Percentiles rank a stretch among this genome's conserved stretches.
phyloP scores from a whole-genome alignment of 1,140 invertebrate species.

The Ectropis grisescens region DNA sequence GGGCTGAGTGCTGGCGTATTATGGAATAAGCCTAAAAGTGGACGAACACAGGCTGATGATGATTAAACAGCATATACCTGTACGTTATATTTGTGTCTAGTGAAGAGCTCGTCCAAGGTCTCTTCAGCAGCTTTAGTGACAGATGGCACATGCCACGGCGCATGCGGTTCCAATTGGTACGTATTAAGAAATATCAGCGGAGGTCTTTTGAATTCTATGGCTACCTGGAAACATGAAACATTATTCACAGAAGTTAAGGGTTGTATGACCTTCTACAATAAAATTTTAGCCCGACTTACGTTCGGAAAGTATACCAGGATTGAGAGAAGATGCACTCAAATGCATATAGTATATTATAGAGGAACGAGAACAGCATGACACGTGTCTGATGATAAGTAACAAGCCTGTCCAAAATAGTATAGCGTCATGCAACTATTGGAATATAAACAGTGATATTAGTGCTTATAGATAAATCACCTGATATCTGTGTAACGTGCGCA shows the following conservation, averaged over 20 bases:
- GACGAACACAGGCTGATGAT: no score
- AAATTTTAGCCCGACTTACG: background rate
- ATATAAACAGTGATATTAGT: no score
- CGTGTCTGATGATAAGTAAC: background rate
- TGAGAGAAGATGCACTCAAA: no score
- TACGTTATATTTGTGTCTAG: constrained; percentile 39
- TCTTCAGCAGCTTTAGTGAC: constrained; percentile 25
- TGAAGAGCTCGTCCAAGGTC: constrained; percentile 33
- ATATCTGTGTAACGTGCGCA: no score
- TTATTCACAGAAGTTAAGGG: background rate
- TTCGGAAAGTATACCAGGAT: no score
- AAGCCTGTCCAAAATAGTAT: no score
- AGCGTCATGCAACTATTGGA: no score
- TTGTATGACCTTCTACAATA: background rate
- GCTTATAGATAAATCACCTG: no score
- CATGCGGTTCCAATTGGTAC: constrained; percentile 33
- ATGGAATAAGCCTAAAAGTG: no score
- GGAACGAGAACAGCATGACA: no score
- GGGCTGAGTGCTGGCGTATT: no score
- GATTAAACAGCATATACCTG: no score
- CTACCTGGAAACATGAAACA: constrained; percentile 22
- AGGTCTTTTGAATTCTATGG: constrained; percentile 44
- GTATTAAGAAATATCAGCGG: constrained; percentile 29
- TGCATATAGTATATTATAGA: background rate
- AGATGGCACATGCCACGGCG: constrained; percentile 19